Percentiles rank a stretch among this genome's conserved stretches.
These are phyloP conservation scores for Stictocephala bisonia DNA, from an alignment of 2,888 invertebrate species.

Conservation along the genomic window DNA sequence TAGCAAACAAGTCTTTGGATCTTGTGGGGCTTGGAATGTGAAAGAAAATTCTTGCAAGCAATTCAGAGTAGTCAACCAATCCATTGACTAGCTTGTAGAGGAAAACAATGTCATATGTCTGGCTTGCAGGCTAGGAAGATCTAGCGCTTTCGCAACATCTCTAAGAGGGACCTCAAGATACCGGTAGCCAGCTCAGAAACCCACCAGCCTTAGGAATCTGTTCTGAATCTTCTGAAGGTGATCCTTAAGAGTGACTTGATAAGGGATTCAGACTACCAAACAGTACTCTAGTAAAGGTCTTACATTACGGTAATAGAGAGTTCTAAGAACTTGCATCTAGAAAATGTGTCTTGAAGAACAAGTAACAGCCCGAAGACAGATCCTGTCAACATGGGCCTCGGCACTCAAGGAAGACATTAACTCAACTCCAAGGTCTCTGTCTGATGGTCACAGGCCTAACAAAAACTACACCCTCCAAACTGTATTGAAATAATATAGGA, in stretches of 20 bases:
- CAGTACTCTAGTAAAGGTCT: constrained; percentile 1
- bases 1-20: background rate
- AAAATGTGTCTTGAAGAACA: background rate
- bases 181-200: background rate
- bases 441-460: no score
- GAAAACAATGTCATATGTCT: background rate
- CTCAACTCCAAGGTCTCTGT: no score
- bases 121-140: background rate
- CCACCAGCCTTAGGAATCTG: constrained; percentile 1
- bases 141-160: background rate
- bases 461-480: no score
- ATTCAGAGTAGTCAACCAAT: background rate
- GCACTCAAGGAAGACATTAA: no score
- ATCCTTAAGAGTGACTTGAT: background rate
- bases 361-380: background rate
- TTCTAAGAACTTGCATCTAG: background rate
- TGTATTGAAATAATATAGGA: no score
- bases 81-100: background rate
- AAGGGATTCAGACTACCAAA: background rate
- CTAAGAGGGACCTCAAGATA: background rate
- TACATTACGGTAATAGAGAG: background rate
- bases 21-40: background rate
- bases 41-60: background rate
- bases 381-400: constrained; percentile 7
- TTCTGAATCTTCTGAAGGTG: background rate